A percentile compares a stretch with the other conserved stretches of the same genome.
Evolutionary conservation across 2,888 invertebrate genomes (phyloP).

Genomic region (Microchrysa polita): DNA sequence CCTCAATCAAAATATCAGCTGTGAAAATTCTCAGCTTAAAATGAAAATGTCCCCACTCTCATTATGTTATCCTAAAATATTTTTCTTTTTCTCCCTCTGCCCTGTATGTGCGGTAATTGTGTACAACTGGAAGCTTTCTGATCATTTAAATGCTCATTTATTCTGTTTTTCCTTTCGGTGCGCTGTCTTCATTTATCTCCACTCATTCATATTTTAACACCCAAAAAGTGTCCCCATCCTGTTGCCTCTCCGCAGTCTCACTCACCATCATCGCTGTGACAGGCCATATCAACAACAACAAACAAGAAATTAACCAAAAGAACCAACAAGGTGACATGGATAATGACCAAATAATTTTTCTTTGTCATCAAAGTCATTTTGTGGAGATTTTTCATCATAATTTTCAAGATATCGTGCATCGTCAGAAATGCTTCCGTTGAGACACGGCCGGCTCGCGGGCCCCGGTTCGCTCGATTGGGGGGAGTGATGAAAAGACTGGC

Average conservation of each 20-base stretch:
- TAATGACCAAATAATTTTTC: slow-evolving; percentile 42
- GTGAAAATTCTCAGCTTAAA: slow-evolving; percentile 32
- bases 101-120: no score
- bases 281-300: not conserved
- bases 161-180: no score
- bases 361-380: slow-evolving; percentile 40
- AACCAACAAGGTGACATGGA: slow-evolving; percentile 36
- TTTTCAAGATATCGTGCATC: not conserved
- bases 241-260: no score
- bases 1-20: slow-evolving; percentile 27
- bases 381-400: slow-evolving; percentile 35
- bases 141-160: slow-evolving; percentile 37
- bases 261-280: not conserved
- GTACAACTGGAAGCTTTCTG: not conserved
- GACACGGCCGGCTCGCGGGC: no score
- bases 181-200: not conserved
- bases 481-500: no score
- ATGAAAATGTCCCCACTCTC: slow-evolving; percentile 31
- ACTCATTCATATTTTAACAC: slow-evolving; percentile 32
- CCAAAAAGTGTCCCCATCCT: no score
- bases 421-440: no score
- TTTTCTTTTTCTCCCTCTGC: no score
- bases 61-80: not conserved
- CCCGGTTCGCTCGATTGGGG: no score
- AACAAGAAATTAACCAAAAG: slow-evolving; percentile 34